These are phyloP conservation scores for Lagenorhynchus albirostris DNA, from an alignment of 2,113 vertebrate species.

Conservation along the genomic window DNA sequence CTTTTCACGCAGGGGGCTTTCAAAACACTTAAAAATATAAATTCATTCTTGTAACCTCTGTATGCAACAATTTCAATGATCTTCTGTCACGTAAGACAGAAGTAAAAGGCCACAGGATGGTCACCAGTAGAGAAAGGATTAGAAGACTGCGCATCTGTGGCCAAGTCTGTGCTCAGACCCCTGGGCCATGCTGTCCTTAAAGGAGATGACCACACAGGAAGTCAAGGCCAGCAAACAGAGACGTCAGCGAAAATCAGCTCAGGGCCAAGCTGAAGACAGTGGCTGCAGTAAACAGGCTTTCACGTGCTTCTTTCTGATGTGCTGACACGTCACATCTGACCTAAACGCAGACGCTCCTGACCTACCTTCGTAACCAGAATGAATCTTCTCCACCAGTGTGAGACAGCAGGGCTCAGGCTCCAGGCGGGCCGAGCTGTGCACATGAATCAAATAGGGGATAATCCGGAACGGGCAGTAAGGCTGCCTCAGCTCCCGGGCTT, in stretches of 20 bases:
- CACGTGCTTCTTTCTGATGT: accelerated
- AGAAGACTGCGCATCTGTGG: accelerated
- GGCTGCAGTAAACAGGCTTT: neutral
- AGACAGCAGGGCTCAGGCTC: slow-evolving; percentile 89
- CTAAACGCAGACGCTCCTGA: neutral
- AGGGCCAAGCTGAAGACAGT: neutral
- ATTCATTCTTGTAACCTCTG: neutral
- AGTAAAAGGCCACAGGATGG: neutral
- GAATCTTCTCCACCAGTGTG: slow-evolving; percentile 88
- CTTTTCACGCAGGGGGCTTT: neutral
- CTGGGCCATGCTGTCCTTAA: neutral
- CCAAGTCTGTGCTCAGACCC: neutral
- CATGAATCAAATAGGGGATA: slow-evolving; percentile 87
- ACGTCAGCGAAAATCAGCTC: accelerated
- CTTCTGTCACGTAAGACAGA: neutral
- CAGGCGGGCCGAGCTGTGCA: slow-evolving; percentile 71
- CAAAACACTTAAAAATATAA: neutral
- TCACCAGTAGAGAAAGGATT: neutral
- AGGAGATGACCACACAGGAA: neutral
- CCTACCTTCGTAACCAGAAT: slow-evolving; percentile 93
- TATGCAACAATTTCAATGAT: neutral
- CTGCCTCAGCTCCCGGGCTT: slow-evolving; percentile 83
- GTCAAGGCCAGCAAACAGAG: neutral
- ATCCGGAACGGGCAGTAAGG: slow-evolving; percentile 87
- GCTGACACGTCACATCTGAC: accelerated